A percentile compares a stretch with the other conserved stretches of the same genome.
Evolutionary conservation across 1,140 invertebrate species (phyloP).

Genomic region (Diorhabda sublineata): DNA sequence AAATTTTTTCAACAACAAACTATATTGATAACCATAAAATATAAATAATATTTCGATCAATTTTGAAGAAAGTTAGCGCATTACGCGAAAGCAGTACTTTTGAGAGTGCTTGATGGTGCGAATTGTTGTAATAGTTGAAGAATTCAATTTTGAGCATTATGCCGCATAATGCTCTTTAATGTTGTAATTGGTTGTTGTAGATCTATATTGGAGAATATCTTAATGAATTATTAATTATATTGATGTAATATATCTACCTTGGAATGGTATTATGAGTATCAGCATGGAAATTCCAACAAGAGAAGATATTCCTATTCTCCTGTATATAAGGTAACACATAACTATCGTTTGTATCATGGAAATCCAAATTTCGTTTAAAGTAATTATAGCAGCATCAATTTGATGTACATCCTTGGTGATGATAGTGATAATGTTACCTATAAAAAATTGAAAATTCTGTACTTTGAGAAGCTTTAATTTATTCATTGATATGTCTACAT

Average conservation of each 20-base stretch:
- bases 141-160: background rate
- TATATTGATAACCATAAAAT: too few relatives aligned
- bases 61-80: too few relatives aligned
- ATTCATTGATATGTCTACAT: too few relatives aligned
- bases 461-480: too few relatives aligned
- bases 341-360: conserved; percentile 75
- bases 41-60: too few relatives aligned
- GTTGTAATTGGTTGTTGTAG: background rate
- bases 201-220: too few relatives aligned
- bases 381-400: conserved; percentile 63
- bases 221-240: too few relatives aligned
- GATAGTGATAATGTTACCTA: conserved; percentile 82
- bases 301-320: conserved; percentile 66
- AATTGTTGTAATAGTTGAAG: background rate
- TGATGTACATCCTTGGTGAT: conserved; percentile 85
- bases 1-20: too few relatives aligned
- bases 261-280: conserved; percentile 75
- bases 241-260: conserved; percentile 54
- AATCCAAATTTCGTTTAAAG: conserved; percentile 73
- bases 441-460: background rate
- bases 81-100: too few relatives aligned
- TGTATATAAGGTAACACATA: conserved; percentile 73
- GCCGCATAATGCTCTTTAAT: background rate
- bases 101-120: too few relatives aligned
- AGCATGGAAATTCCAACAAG: conserved; percentile 75